Evolutionary conservation across 2,888 invertebrate species (phyloP).

Genomic region (Oxyteleia sp.): DNA sequence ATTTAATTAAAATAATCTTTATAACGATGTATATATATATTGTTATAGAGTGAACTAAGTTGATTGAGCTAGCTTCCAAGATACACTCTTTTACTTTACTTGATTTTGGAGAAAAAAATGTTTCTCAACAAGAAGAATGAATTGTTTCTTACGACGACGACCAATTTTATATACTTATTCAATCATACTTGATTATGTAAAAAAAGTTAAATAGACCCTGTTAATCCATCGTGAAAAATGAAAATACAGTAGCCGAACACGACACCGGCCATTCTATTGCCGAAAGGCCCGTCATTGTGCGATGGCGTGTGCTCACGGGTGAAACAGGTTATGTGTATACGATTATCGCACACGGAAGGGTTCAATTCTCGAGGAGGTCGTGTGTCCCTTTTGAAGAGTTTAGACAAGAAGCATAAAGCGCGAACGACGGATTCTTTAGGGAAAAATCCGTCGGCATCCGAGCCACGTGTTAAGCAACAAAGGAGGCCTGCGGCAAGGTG

Average conservation of each 20-base stretch:
- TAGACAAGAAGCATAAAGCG: conserved; percentile 74
- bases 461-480: conserved; percentile 87
- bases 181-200: too few species aligned
- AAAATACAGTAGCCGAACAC: conserved; percentile 58
- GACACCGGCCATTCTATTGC: conserved; percentile 19
- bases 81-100: too few species aligned
- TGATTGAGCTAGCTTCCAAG: too few species aligned
- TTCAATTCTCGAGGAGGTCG: conserved; percentile 77
- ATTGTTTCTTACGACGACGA: too few species aligned
- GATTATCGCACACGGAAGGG: conserved; percentile 74
- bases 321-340: conserved; percentile 76
- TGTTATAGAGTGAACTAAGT: too few species aligned
- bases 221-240: conserved; percentile 43
- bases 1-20: too few species aligned
- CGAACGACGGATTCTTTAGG: conserved; percentile 57
- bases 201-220: conserved; percentile 20
- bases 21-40: too few species aligned
- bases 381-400: conserved; percentile 76
- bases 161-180: too few species aligned
- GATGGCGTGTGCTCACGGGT: conserved; percentile 57
- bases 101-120: too few species aligned
- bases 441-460: conserved; percentile 71
- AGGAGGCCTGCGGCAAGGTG: conserved; percentile 85
- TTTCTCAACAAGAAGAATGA: too few species aligned
- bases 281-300: conserved; percentile 54